These are phyloP conservation scores for Suillia variegata DNA, from an alignment of 2,888 invertebrate species.

Conservation along the genomic window DNA sequence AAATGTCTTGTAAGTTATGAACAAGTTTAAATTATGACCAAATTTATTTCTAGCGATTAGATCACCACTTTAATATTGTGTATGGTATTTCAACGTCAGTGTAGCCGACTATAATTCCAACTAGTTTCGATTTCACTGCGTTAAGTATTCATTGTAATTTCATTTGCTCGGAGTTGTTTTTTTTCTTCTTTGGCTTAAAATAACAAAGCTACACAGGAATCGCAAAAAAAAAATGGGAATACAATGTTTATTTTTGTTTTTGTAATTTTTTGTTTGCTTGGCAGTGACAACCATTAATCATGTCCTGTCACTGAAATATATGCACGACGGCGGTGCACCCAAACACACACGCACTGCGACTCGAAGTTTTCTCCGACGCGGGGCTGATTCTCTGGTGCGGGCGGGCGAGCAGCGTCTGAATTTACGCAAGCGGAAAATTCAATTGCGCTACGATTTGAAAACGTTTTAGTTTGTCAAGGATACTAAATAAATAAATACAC, in stretches of 20 bases:
- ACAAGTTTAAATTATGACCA: too few species aligned
- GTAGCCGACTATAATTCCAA: too few species aligned
- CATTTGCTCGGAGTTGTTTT: constrained; percentile 19
- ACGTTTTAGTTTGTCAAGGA: neutral
- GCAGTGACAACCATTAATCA: constrained; percentile 63
- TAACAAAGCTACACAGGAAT: constrained; percentile 35
- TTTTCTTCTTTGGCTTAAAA: constrained; percentile 45
- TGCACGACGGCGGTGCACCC: constrained; percentile 35
- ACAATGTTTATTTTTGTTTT: constrained; percentile 13
- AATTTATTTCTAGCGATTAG: too few species aligned
- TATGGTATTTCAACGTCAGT: too few species aligned
- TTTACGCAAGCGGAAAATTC: constrained; percentile 1
- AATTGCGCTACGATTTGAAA: neutral
- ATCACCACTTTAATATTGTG: too few species aligned
- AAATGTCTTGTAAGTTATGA: too few species aligned
- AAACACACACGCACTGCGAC: constrained; percentile 10
- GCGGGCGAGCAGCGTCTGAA: neutral
- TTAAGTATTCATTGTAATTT: constrained; percentile 29
- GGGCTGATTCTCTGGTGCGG: neutral
- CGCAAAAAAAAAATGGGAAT: constrained; percentile 5
- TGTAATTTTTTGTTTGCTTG: constrained; percentile 33
- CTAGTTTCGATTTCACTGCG: neutral
- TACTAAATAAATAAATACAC: too few species aligned
- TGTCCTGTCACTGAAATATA: constrained; percentile 60
- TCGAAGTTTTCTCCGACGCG: neutral